Conservation (phyloP, 2,888 invertebrate genomes). For the Eupithecia insigniata region DNA sequence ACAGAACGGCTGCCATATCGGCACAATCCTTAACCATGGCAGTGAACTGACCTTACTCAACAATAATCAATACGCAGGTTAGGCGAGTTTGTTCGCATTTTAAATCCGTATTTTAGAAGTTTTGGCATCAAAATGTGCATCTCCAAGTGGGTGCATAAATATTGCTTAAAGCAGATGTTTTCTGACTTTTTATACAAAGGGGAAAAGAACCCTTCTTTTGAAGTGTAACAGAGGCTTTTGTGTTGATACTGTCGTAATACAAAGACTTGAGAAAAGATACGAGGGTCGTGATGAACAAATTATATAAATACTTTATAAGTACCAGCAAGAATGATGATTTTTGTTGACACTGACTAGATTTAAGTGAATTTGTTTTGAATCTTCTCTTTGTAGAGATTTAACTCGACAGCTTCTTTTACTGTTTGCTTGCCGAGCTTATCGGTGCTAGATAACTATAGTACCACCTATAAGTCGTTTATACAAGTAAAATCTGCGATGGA, state of each 20-base stretch:
- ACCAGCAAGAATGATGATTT: not conserved
- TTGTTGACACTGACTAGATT: not conserved
- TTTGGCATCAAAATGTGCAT: not conserved
- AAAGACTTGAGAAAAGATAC: not conserved
- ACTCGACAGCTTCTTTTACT: not conserved
- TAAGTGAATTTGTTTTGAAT: not conserved
- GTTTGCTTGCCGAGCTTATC: not conserved
- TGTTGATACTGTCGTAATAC: not conserved
- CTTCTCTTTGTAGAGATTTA: not conserved
- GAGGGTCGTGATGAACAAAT: slow-evolving; percentile 1
- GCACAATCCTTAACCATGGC: slow-evolving; percentile 20
- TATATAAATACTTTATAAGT: not conserved
- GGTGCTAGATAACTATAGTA: not conserved
- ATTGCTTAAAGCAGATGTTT: slow-evolving; percentile 6
- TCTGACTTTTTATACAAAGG: not conserved
- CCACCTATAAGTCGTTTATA: no score
- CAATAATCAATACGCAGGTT: slow-evolving; percentile 18
- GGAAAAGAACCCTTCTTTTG: not conserved
- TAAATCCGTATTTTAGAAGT: no score
- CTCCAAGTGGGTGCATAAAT: not conserved
- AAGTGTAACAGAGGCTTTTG: not conserved
- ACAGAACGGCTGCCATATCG: not conserved
- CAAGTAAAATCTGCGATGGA: not conserved
- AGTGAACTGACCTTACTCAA: slow-evolving; percentile 30
- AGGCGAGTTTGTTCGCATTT: not conserved